Evolutionary conservation across 2,113 vertebrate genomes (phyloP).

Genomic region (Lophius piscatorius): DNA sequence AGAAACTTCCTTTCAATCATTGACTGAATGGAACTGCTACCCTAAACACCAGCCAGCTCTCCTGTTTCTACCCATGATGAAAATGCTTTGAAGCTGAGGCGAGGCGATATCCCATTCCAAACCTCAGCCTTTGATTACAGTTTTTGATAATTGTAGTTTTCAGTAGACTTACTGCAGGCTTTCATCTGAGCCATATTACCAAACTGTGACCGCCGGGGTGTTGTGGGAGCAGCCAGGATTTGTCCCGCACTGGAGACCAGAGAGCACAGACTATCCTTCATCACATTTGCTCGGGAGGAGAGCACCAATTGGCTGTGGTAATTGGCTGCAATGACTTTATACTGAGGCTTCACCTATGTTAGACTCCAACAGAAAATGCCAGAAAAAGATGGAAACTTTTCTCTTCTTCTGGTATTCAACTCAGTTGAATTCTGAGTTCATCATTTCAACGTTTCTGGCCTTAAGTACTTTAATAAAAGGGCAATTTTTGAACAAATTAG

Average conservation of each 20-base stretch:
- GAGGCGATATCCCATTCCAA: slow-evolving; percentile 18
- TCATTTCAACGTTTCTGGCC: slow-evolving; percentile 22
- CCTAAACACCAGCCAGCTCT: too few species aligned
- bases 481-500: slow-evolving; percentile 48
- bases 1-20: too few species aligned
- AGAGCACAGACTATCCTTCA: neutral
- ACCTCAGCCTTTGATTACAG: slow-evolving; percentile 47
- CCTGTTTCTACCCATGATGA: slow-evolving; percentile 3
- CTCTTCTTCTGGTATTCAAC: neutral
- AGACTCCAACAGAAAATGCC: neutral
- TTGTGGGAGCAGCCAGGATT: slow-evolving; percentile 5
- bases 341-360: neutral
- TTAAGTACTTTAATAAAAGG: slow-evolving; percentile 46
- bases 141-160: slow-evolving; percentile 54
- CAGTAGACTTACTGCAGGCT: slow-evolving; percentile 15
- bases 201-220: slow-evolving; percentile 17
- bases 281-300: too few species aligned
- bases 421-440: slow-evolving; percentile 5
- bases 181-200: slow-evolving; percentile 24
- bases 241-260: neutral
- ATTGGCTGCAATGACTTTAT: neutral
- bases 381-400: neutral
- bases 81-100: too few species aligned
- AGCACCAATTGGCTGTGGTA: neutral
- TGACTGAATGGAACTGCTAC: too few species aligned